These are phyloP conservation scores for Synergus gifuensis DNA, from an alignment of 2,888 invertebrate species.

Conservation along the genomic window DNA sequence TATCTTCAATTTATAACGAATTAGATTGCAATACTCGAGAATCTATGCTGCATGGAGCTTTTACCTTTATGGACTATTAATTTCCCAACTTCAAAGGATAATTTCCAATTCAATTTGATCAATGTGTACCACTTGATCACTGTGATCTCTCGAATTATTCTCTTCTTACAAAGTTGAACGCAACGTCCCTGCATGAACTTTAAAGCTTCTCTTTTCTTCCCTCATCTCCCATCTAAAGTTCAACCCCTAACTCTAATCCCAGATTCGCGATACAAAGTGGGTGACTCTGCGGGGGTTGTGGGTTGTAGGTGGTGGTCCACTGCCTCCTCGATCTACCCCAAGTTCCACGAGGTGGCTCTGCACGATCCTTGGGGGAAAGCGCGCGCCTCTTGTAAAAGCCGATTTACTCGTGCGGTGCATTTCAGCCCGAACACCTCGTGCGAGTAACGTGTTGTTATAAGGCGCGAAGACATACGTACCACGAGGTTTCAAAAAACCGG, in stretches of 20 bases:
- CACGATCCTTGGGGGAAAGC: conserved; percentile 43
- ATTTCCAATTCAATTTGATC: background rate
- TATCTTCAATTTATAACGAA: no score
- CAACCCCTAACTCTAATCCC: conserved; percentile 31
- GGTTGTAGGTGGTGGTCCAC: conserved; percentile 37
- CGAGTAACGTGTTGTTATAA: conserved; percentile 58
- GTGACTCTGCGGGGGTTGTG: conserved; percentile 52
- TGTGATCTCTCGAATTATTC: conserved; percentile 50
- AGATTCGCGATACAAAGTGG: conserved; percentile 53
- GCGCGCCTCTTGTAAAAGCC: conserved; percentile 47
- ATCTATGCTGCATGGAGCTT: no score
- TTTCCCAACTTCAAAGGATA: background rate
- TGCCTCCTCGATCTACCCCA: conserved; percentile 7
- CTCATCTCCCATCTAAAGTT: conserved; percentile 24
- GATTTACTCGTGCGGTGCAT: conserved; percentile 75
- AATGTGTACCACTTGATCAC: conserved; percentile 48
- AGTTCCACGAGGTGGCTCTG: conserved; percentile 37
- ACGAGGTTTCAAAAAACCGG: conserved; percentile 51
- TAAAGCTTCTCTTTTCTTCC: conserved; percentile 34
- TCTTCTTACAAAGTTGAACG: conserved; percentile 34
- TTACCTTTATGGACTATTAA: background rate
- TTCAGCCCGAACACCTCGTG: conserved; percentile 72
- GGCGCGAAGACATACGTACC: conserved; percentile 50
- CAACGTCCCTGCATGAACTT: conserved; percentile 29
- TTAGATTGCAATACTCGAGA: no score